Base-by-base conservation (phyloP, 2,888 invertebrate species). In the Melitaea athalia region DNA sequence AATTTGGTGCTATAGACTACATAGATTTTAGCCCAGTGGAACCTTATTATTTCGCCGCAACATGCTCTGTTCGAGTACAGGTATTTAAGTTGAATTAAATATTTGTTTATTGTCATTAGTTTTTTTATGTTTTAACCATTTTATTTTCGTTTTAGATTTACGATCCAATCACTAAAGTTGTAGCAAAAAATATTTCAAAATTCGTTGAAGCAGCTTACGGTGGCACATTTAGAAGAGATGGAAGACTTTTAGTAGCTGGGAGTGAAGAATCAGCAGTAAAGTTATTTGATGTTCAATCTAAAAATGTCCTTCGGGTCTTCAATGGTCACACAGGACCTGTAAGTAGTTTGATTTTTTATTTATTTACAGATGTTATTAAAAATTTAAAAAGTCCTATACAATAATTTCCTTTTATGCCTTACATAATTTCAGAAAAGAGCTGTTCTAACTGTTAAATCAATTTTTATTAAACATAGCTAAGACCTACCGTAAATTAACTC, bases 41-140 rank as follows among this genome's bases (percentile, higher is more conserved):
- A 80, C 98, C 99, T 0, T 95, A 97, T 90, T 95, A 97, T 84
- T 97, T 99, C 91, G 98, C 98, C 8, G 97, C 98, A 17, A 98
- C 99, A 65, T 98, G 97, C 83, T 98, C 98, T 0, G 97, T 97
- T 0, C 94, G 97, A 82, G 97, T 98, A 75, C 95, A 95, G 91
- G 93, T 93, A 81, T 24, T 2, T 24, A 24, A 24, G 24, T 24
- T 24, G 1, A 24, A 24, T 24, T 24, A 24, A 24, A 24, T 24
- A 24, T 24, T 24, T 24, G 24, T 24, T 1, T 24, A 24, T 24
- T 24, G 24, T 24, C 1, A 24, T 24, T 24, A n/a, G n/a, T n/a
- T 24, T 45, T 62, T 31, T 43, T 15, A 59, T 42, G 47, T 31
- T 24, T 5, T 64, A 12, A 49, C n/a, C 59, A 50, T 61, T 3